Base-by-base conservation (phyloP, 1,140 invertebrate species). In the Aphelinus certus region DNA sequence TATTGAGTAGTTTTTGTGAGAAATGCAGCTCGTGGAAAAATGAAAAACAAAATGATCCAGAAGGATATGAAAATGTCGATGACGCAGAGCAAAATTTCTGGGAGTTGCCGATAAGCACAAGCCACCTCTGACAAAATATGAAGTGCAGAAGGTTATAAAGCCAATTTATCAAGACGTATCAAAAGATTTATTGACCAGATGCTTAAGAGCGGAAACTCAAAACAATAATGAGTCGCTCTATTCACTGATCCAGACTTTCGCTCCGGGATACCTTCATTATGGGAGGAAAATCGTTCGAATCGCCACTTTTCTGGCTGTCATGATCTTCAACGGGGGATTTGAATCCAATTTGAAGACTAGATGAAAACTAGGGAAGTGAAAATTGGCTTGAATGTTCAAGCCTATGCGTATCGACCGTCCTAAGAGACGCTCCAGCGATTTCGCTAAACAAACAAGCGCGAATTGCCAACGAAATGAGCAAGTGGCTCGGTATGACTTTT, bases 21-120 rank as follows among this genome's bases (percentile, higher is more conserved):
- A 46, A 10, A 71, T 78, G 77, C 68, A 64, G 71, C 67, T 66
- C 43, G 57, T 79, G 77, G 79, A 72, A 63, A 61, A 60, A 72
- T 60, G 75, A 74, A 63, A 63, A 58, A 62, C 62, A 69, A 10
- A 63, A 64, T 45, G 64, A 76, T 51, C 53, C 64, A 51, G 46
- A 65, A 62, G 72, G 69, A 63, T 76, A 78, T 69, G 65, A 10
- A 58, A 63, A 3, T 42, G 63, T n/a, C 3, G 60, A 72, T 48
- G 68, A 73, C 57, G 45, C 71, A 71, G 61, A 65, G 67, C 49
- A 66, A 42, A 74, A 71, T 71, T 66, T 48, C 53, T 49, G 60
- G 43, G 79, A 78, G 51, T 42, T 55, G 53, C 70, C 46, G 51
- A 63, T 48, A 60, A 71, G 65, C 76, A 61, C 57, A 47, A 75